Evolutionary conservation across 2,797 vertebrate genomes (phyloP).

Genomic region (Danio kyathit): DNA sequence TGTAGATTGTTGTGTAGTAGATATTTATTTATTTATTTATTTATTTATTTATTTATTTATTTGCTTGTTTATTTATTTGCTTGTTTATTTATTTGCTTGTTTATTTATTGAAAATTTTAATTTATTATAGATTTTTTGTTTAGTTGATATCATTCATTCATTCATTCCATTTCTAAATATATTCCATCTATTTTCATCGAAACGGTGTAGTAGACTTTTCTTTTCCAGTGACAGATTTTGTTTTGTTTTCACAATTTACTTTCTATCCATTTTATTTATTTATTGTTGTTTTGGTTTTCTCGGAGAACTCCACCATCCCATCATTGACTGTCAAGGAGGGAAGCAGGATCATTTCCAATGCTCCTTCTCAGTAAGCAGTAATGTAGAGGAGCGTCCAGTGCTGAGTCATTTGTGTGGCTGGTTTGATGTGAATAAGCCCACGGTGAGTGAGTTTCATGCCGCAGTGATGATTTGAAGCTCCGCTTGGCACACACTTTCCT

Average conservation of each 20-base stretch:
- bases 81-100: too few species aligned
- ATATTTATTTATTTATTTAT: too few species aligned
- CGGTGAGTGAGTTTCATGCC: background rate
- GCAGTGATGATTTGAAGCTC: slow-evolving; percentile 20
- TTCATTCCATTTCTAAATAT: too few species aligned
- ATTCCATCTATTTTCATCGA: too few species aligned
- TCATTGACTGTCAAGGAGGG: background rate
- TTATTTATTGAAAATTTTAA: too few species aligned
- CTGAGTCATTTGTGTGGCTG: slow-evolving; percentile 6
- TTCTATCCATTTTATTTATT: background rate
- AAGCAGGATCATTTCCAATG: background rate
- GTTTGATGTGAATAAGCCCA: slow-evolving; percentile 20
- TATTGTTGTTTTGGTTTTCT: background rate
- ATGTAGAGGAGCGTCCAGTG: background rate
- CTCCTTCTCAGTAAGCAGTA: too few species aligned
- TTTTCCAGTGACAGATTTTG: background rate
- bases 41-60: too few species aligned
- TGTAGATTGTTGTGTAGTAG: background rate
- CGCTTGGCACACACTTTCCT: slow-evolving; percentile 69
- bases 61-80: too few species aligned
- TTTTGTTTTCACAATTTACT: background rate
- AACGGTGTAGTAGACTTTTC: too few species aligned
- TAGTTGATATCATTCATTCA: too few species aligned
- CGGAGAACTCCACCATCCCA: background rate
- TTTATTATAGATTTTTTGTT: too few species aligned